Evolutionary conservation across 2,797 vertebrate species (phyloP).

Genomic region (Protonibea diacanthus): DNA sequence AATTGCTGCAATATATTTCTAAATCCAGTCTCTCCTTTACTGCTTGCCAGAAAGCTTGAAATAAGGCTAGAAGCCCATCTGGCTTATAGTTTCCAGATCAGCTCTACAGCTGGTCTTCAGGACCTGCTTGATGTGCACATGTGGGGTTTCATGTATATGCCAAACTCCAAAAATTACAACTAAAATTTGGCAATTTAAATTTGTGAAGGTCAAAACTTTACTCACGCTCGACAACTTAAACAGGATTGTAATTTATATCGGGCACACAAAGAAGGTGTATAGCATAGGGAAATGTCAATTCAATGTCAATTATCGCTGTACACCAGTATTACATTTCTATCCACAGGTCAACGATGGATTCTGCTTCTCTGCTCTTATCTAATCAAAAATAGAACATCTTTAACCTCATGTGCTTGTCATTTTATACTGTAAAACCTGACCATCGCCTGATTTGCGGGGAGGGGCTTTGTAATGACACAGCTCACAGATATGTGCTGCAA

Average conservation of each 20-base stretch:
- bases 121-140: conserved; percentile 50
- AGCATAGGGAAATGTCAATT: too few species aligned
- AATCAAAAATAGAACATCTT: too few species aligned
- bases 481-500: too few species aligned
- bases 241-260: conserved; percentile 28
- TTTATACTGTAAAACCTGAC: too few species aligned
- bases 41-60: conserved; percentile 62
- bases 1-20: conserved; percentile 61
- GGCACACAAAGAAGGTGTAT: too few species aligned
- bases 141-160: conserved; percentile 33
- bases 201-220: conserved; percentile 49
- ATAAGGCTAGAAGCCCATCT: conserved; percentile 59
- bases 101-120: conserved; percentile 56
- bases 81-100: conserved; percentile 56
- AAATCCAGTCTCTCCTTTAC: conserved; percentile 34
- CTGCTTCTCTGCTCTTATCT: too few species aligned
- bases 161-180: conserved; percentile 17
- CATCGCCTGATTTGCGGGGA: too few species aligned
- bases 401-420: too few species aligned
- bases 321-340: too few species aligned
- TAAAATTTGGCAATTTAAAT: conserved; percentile 42
- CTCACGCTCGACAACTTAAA: conserved; percentile 28
- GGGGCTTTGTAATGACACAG: too few species aligned
- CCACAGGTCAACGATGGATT: too few species aligned
- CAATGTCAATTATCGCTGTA: too few species aligned